Evolutionary conservation across 2,888 invertebrate genomes (phyloP), one percentile per base, ranked within the genome.

Genomic region (Phasia obesa): DNA sequence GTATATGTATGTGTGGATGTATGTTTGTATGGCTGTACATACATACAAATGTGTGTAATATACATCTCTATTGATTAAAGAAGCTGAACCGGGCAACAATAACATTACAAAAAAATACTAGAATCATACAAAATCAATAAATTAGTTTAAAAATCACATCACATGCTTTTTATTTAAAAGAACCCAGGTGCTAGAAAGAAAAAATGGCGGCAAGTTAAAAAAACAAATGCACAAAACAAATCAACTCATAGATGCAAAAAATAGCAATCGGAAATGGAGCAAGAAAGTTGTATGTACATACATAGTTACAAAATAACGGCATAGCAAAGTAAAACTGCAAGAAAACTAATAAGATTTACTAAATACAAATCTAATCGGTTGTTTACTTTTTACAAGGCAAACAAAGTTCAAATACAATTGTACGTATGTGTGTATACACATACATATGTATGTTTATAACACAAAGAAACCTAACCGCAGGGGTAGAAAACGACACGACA

Each of bases 171-270:
- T 38, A 3, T 38, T 38, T 21, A 59, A 4, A 59, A 62, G 13
- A 62, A 11, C 4, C 25, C 2, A 23, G 35, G 2, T 15, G 2
- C 2, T 25, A 5, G 1, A 21, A 62, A 2, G 4, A 13, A 70
- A 69, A 59, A 70, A 59, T 70, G 70, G 70, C 70, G 70, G 70
- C 21, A 47, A 35, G n/a, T 35, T 13, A 31, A 42, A 38, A 2
- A 65, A 47, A 27, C 27, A 23, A 6, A 21, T 0, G n/a, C 7
- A 59, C 15, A 42, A 57, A 4, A 15, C 31, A 0, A 17, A n/a
- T n/a, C 35, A 53, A 67, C n/a, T 35, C 23, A 69, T 19, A 42
- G 2, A 9, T 38, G 15, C 11, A n/a, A 9, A 21, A 53, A 42
- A 25, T 21, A 57, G 57, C 55, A 67, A 42, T 25, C 38, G 55